These are phyloP conservation scores for Proctacanthus coquilletti DNA, from an alignment of 1,140 invertebrate species.

Conservation along the genomic window DNA sequence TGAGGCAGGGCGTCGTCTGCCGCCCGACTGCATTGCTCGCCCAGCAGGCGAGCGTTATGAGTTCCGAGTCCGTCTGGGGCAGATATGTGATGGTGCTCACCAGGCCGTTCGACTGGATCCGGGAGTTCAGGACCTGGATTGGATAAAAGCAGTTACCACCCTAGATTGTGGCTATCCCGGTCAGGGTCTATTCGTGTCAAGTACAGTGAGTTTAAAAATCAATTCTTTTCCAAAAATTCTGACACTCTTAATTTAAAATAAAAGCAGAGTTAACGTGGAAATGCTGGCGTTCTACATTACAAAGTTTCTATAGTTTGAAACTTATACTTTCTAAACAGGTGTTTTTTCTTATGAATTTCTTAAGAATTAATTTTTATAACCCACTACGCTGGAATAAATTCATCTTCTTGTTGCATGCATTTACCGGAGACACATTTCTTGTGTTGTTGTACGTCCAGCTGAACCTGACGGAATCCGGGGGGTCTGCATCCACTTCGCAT, in stretches of 20 bases:
- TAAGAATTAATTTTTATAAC: no score
- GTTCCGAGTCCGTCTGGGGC: slow-evolving; percentile 45
- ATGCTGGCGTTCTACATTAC: no score
- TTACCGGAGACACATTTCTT: slow-evolving; percentile 48
- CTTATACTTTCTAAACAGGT: no score
- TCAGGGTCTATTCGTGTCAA: no score
- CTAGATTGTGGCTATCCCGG: no score
- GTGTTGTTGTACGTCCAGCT: slow-evolving; percentile 69
- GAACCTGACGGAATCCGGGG: slow-evolving; percentile 58
- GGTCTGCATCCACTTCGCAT: slow-evolving; percentile 70
- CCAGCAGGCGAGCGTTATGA: slow-evolving; percentile 73
- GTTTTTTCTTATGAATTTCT: no score
- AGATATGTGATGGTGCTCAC: slow-evolving; percentile 51
- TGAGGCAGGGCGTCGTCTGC: slow-evolving; percentile 63
- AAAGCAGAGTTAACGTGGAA: no score
- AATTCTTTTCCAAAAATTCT: no score
- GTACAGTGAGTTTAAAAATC: no score
- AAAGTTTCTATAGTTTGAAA: no score
- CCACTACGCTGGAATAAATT: background rate
- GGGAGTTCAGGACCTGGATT: slow-evolving; percentile 35
- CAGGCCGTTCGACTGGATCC: slow-evolving; percentile 43
- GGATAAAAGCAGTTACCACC: slow-evolving; percentile 9
- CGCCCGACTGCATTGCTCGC: slow-evolving; percentile 66
- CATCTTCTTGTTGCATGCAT: slow-evolving; percentile 9
- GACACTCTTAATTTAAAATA: no score